These are phyloP conservation scores for Catamblyrhynchus diadema DNA, from an alignment of 2,797 vertebrate species.

Conservation along the genomic window DNA sequence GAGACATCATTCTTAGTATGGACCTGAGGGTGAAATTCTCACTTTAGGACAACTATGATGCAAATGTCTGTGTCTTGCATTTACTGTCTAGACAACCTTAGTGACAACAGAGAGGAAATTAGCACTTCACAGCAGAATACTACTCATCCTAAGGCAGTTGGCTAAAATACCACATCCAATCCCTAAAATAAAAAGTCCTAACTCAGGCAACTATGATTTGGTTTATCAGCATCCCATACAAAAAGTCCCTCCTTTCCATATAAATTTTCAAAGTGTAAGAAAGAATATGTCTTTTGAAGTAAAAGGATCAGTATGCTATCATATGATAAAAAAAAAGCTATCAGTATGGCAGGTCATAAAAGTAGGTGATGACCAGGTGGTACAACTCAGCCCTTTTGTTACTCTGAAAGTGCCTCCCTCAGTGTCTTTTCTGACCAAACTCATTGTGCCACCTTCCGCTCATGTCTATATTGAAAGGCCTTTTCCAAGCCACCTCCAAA, in stretches of 20 bases:
- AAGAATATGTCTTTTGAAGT: neutral
- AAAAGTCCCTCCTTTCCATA: neutral
- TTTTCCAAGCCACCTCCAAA: neutral
- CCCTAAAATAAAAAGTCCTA: neutral
- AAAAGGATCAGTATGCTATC: no score
- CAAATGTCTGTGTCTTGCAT: neutral
- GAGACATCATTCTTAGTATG: neutral
- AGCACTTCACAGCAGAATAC: neutral
- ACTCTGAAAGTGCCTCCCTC: neutral
- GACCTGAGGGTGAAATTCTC: neutral
- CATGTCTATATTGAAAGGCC: neutral
- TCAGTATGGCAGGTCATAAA: neutral
- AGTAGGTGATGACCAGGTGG: neutral
- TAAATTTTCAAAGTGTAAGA: neutral
- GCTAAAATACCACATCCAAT: neutral
- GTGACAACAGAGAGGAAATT: neutral
- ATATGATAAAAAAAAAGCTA: no score
- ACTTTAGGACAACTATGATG: neutral
- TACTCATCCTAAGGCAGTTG: neutral
- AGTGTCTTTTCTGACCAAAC: neutral
- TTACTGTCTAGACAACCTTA: neutral
- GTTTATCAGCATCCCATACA: neutral
- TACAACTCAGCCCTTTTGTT: neutral
- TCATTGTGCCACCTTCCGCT: neutral
- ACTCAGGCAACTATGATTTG: fast-evolving